phyloP scores from a whole-genome alignment of 1,140 invertebrate genomes.

The Sitodiplosis mosellana region DNA sequence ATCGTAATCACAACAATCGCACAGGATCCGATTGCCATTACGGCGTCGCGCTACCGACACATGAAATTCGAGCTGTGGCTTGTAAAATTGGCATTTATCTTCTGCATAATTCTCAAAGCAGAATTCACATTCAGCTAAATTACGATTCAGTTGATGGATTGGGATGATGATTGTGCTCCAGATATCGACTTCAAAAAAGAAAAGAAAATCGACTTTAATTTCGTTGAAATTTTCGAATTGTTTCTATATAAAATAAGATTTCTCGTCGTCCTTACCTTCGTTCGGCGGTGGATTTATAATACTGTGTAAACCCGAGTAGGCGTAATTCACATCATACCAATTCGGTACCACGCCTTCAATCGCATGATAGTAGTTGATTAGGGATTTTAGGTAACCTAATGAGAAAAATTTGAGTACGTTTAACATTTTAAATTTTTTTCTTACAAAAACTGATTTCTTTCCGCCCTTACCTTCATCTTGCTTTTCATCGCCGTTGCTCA shows the following conservation, averaged over 20 bases:
- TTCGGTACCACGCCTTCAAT: constrained; percentile 9
- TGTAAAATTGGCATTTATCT: constrained; percentile 33
- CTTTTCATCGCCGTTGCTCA: background rate
- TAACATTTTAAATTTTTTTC: background rate
- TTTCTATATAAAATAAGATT: constrained; percentile 19
- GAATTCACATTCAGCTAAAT: constrained; percentile 28
- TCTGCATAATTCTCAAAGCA: constrained; percentile 33
- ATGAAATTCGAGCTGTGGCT: constrained; percentile 9
- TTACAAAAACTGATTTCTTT: too few species aligned
- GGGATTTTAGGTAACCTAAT: constrained; percentile 1
- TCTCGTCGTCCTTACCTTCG: too few species aligned
- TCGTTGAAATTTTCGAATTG: constrained; percentile 20
- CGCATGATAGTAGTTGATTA: constrained; percentile 2
- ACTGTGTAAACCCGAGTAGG: constrained; percentile 41
- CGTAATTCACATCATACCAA: constrained; percentile 30
- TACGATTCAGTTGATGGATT: constrained; percentile 14
- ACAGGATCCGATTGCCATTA: constrained; percentile 29
- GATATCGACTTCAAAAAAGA: constrained; percentile 5
- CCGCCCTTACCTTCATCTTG: too few species aligned
- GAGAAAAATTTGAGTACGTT: background rate
- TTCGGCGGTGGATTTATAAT: constrained; percentile 34
- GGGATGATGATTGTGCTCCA: constrained; percentile 1
- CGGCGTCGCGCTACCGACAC: constrained; percentile 22
- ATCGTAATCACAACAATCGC: constrained; percentile 35
- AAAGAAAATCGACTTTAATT: too few species aligned